These are phyloP conservation scores for Acrossocheilus fasciatus DNA, from an alignment of 2,797 vertebrate species.

Conservation along the genomic window DNA sequence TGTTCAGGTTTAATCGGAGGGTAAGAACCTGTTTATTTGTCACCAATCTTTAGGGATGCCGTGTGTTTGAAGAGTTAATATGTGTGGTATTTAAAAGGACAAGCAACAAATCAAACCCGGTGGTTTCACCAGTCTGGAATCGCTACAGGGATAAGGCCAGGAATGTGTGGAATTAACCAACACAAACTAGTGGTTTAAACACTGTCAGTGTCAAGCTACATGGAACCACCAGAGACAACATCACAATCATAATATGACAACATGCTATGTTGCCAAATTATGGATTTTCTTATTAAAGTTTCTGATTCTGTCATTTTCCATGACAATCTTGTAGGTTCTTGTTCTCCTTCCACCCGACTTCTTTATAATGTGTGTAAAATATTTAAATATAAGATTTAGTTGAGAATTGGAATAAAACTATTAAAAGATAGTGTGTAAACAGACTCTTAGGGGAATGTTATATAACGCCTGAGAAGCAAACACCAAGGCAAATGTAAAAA, in stretches of 20 bases:
- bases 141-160: constrained; percentile 41
- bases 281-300: neutral
- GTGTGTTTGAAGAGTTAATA: neutral
- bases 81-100: neutral
- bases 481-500: neutral
- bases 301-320: neutral
- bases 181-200: constrained; percentile 37
- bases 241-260: constrained; percentile 19
- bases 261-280: neutral
- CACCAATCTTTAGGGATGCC: neutral
- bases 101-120: neutral
- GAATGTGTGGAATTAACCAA: constrained; percentile 51
- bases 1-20: neutral
- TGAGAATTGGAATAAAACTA: neutral
- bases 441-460: neutral
- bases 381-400: neutral
- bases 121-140: neutral
- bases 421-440: neutral
- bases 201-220: constrained; percentile 23
- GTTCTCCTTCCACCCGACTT: neutral
- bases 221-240: neutral
- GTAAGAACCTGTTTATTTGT: constrained; percentile 1
- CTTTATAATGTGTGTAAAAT: neutral
- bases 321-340: too few species aligned
- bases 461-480: neutral